Evolutionary conservation across 1,140 invertebrate genomes (phyloP).

Genomic region (Episyrphus balteatus): DNA sequence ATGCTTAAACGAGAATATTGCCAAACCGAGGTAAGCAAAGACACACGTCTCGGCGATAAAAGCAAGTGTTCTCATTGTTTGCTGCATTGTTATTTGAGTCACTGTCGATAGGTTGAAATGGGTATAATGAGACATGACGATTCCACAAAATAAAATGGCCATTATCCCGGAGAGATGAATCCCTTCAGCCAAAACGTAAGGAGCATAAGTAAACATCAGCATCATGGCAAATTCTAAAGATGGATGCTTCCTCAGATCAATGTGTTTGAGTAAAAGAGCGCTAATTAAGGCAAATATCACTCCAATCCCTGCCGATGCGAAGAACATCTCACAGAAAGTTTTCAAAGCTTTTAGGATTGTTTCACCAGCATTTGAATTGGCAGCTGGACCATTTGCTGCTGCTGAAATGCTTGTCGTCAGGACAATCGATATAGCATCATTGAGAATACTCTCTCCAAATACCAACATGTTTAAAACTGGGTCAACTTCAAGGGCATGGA

Average conservation of each 20-base stretch:
- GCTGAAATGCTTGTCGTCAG: conserved; percentile 78
- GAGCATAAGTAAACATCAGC: conserved; percentile 95
- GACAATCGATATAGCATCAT: conserved; percentile 97
- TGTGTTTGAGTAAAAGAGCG: conserved; percentile 88
- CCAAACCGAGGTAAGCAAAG: conserved; percentile 96
- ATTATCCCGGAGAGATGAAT: conserved; percentile 74
- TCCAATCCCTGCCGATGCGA: conserved; percentile 96
- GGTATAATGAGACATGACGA: conserved; percentile 99
- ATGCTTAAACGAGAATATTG: conserved; percentile 92
- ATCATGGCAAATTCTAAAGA: conserved; percentile 97
- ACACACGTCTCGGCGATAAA: conserved; percentile 98
- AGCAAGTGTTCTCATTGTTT: conserved; percentile 93
- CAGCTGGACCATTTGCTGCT: conserved; percentile 18
- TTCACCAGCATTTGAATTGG: conserved; percentile 49
- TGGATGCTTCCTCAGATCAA: conserved; percentile 94
- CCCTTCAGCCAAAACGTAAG: conserved; percentile 95
- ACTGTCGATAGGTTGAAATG: conserved; percentile 97
- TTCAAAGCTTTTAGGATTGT: conserved; percentile 82
- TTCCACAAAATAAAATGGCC: conserved; percentile 97
- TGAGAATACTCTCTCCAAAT: conserved; percentile 95
- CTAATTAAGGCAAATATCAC: conserved; percentile 88
- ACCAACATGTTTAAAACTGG: conserved; percentile 97
- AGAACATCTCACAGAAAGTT: conserved; percentile 95
- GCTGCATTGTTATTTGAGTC: conserved; percentile 98
- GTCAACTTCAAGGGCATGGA: conserved; percentile 91